These are phyloP conservation scores for Notothenia rossii DNA, from an alignment of 2,113 vertebrate genomes.

Conservation along the genomic window DNA sequence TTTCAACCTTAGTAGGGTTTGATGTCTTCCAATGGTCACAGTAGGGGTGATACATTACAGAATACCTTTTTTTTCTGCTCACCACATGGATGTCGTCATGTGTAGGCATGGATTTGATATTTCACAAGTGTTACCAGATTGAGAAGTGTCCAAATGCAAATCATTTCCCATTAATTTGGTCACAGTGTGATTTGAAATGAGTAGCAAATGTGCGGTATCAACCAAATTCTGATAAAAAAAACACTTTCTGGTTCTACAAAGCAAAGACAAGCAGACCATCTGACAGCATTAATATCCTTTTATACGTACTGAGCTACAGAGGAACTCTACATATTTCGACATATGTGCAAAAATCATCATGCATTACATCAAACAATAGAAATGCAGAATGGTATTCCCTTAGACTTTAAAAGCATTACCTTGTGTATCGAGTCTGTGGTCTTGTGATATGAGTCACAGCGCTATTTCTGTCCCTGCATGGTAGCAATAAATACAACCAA, in stretches of 20 bases:
- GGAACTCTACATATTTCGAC: neutral
- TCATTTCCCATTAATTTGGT: constrained; percentile 21
- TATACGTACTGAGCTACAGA: neutral
- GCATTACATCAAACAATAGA: neutral
- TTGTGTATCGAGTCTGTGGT: constrained; percentile 73
- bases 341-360: neutral
- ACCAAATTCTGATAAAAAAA: neutral
- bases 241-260: neutral
- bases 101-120: constrained; percentile 44
- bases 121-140: constrained; percentile 32
- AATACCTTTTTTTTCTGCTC: constrained; percentile 12
- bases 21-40: constrained; percentile 73
- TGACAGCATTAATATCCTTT: neutral
- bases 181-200: neutral
- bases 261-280: constrained; percentile 2
- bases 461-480: constrained; percentile 63
- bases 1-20: constrained; percentile 42
- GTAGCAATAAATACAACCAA: constrained; percentile 76
- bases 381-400: constrained; percentile 24
- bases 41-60: constrained; percentile 58
- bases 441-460: constrained; percentile 56
- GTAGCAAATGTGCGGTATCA: neutral
- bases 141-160: constrained; percentile 31
- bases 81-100: constrained; percentile 59
- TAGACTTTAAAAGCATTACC: constrained; percentile 33